These are phyloP conservation scores for Phalacrocorax brasilianus DNA, from an alignment of 2,113 vertebrate genomes.

Conservation along the genomic window DNA sequence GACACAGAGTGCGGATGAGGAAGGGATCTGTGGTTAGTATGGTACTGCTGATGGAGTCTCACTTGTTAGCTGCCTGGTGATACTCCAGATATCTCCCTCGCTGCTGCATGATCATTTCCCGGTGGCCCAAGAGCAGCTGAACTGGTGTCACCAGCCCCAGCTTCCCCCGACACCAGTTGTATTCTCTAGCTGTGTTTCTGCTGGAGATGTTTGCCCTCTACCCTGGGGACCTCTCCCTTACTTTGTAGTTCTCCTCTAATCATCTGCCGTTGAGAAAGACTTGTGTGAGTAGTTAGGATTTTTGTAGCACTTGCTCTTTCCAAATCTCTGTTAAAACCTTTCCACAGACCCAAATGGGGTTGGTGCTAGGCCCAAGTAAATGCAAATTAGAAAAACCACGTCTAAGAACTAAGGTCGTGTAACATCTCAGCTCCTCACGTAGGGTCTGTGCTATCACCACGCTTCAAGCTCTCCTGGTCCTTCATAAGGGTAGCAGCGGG, in stretches of 20 bases:
- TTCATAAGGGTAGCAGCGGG: fast-evolving
- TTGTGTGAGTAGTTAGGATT: neutral
- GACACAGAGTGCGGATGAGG: neutral
- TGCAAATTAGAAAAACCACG: neutral
- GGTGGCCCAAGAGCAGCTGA: neutral
- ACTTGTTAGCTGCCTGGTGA: neutral
- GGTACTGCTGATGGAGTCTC: neutral
- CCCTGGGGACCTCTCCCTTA: neutral
- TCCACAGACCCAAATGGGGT: neutral
- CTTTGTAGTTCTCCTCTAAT: neutral
- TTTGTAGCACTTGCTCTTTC: neutral
- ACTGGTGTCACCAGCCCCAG: neutral
- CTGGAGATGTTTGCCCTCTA: neutral
- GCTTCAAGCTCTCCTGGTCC: neutral
- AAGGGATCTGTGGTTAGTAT: neutral
- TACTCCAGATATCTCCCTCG: neutral
- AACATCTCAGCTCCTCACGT: neutral
- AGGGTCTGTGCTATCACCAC: neutral
- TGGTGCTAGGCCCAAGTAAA: neutral
- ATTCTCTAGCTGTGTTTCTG: neutral
- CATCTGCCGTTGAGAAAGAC: neutral
- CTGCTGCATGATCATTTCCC: neutral
- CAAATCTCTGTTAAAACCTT: neutral
- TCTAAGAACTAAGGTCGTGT: neutral
- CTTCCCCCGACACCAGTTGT: neutral